These are phyloP conservation scores for Plutomurus gul DNA, from an alignment of 1,140 invertebrate species.

Conservation along the genomic window DNA sequence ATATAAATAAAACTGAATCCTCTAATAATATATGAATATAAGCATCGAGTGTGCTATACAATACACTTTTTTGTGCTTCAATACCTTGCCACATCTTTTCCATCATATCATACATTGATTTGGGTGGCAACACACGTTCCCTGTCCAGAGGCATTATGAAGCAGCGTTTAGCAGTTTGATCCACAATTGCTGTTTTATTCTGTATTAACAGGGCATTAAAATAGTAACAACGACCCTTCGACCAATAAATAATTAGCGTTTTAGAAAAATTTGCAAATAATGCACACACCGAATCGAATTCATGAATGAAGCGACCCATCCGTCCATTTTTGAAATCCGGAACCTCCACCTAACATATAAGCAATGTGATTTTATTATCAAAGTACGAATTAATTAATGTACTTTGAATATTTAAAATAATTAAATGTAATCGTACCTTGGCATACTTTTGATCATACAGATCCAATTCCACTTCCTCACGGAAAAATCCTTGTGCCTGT, in stretches of 20 bases:
- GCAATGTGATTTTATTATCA: too few species aligned
- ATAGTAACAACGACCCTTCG: not conserved
- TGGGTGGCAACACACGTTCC: constrained; percentile 71
- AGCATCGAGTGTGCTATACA: too few species aligned
- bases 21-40: too few species aligned
- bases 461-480: constrained; percentile 77
- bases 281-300: constrained; percentile 73
- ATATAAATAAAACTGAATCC: too few species aligned
- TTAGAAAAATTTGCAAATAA: not conserved
- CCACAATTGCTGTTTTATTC: constrained; percentile 81
- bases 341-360: too few species aligned
- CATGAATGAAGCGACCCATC: constrained; percentile 81
- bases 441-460: constrained; percentile 70
- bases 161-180: constrained; percentile 74
- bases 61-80: constrained; percentile 26
- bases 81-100: constrained; percentile 75
- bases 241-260: not conserved
- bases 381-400: too few species aligned
- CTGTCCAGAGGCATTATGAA: constrained; percentile 88
- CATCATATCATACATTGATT: constrained; percentile 75
- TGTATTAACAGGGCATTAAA: constrained; percentile 48
- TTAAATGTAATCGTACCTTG: too few species aligned
- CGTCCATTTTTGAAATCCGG: constrained; percentile 77
- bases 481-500: constrained; percentile 60
- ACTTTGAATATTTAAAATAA: too few species aligned